phyloP scores from a whole-genome alignment of 2,797 vertebrate genomes.

The Lacerta agilis region DNA sequence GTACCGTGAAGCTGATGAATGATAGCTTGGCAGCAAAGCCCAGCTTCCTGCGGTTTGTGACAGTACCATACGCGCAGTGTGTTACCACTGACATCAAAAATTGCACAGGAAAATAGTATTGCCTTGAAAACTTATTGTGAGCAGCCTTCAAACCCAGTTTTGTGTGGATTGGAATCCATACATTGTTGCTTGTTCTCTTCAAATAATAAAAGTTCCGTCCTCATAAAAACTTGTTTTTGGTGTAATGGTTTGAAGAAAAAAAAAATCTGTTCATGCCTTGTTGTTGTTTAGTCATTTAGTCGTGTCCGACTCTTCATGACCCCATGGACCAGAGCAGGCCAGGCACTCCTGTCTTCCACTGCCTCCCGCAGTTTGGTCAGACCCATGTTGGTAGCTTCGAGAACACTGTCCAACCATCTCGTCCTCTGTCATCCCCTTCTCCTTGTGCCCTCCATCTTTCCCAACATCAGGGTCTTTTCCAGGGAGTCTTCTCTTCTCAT shows the following conservation, averaged over 20 bases:
- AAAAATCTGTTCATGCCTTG: not conserved
- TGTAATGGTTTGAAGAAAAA: not conserved
- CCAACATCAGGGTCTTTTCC: too few species aligned
- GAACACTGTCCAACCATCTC: too few species aligned
- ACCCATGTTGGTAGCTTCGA: too few species aligned
- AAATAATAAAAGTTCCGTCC: not conserved
- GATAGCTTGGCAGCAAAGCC: conserved; percentile 3
- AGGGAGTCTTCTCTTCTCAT: too few species aligned
- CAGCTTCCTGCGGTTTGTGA: conserved; percentile 22
- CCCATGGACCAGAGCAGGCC: too few species aligned
- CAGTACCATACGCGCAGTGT: not conserved
- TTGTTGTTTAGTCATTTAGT: too few species aligned
- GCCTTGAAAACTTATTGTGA: not conserved
- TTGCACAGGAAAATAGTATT: not conserved
- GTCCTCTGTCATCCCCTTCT: too few species aligned
- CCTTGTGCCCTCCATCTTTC: too few species aligned
- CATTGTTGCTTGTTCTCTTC: conserved; percentile 29
- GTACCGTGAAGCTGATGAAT: conserved; percentile 24
- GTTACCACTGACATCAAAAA: not conserved
- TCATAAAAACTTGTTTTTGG: not conserved
- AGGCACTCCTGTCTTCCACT: too few species aligned
- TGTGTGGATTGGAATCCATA: accelerated
- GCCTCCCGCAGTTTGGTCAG: too few species aligned
- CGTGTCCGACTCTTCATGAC: too few species aligned
- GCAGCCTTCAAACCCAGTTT: not conserved